Evolutionary conservation across 2,797 vertebrate genomes (phyloP).

Genomic region (Oreortyx pictus): DNA sequence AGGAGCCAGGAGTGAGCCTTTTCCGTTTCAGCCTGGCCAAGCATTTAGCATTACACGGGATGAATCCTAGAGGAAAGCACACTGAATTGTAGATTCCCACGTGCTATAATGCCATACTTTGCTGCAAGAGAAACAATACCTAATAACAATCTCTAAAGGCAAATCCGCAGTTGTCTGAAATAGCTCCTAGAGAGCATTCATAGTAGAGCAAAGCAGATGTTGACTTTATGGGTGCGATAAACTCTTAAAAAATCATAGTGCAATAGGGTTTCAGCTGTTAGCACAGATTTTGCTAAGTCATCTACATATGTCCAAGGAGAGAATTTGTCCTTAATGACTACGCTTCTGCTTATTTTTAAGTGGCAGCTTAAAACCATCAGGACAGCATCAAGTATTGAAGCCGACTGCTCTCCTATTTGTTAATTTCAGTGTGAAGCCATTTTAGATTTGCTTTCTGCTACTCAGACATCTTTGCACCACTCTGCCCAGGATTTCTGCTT

Average conservation of each 20-base stretch:
- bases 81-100: not conserved
- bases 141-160: not conserved
- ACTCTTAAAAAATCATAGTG: not conserved
- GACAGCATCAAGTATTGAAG: not conserved
- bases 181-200: not conserved
- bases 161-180: not conserved
- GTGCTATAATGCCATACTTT: not conserved
- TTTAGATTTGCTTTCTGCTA: not conserved
- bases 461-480: not conserved
- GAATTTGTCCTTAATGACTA: not conserved
- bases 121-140: not conserved
- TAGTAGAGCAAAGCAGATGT: conserved; percentile 8
- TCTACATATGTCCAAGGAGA: not conserved
- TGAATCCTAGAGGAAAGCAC: not conserved
- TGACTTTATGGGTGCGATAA: conserved; percentile 8
- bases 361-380: conserved; percentile 10
- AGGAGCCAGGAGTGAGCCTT: not conserved
- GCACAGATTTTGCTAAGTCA: conserved; percentile 19
- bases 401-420: not conserved
- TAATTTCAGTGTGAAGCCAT: conserved; percentile 2
- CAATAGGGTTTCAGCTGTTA: not conserved
- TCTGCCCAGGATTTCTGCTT: not conserved
- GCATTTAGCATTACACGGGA: not conserved
- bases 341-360: conserved; percentile 32
- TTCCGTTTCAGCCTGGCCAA: not conserved